Evolutionary conservation across 1,140 invertebrate genomes (phyloP).

Genomic region (Bombyx mori): DNA sequence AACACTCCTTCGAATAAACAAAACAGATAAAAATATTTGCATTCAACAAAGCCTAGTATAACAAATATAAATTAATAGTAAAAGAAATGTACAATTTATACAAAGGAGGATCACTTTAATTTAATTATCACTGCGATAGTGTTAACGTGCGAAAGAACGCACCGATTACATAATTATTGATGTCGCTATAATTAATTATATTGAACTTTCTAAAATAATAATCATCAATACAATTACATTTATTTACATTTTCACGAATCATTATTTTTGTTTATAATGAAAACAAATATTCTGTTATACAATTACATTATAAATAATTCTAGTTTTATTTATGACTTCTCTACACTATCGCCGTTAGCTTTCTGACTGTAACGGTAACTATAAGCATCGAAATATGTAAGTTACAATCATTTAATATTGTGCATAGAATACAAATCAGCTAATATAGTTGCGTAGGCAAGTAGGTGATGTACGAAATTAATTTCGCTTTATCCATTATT

Average conservation of each 20-base stretch:
- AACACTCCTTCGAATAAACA: slow-evolving; percentile 66
- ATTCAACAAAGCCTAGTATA: slow-evolving; percentile 69
- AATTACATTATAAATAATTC: slow-evolving; percentile 8
- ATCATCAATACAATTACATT: neutral
- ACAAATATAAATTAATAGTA: slow-evolving; percentile 71
- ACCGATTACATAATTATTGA: slow-evolving; percentile 50
- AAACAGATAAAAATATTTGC: slow-evolving; percentile 70
- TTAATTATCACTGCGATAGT: slow-evolving; percentile 51
- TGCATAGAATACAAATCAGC: slow-evolving; percentile 49
- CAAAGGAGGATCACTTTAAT: slow-evolving; percentile 54
- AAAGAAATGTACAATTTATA: slow-evolving; percentile 68
- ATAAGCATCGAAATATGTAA: slow-evolving; percentile 27
- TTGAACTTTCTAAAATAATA: slow-evolving; percentile 10
- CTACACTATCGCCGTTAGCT: slow-evolving; percentile 23
- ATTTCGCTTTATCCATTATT: slow-evolving; percentile 9
- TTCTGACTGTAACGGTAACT: slow-evolving; percentile 48
- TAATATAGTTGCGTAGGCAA: slow-evolving; percentile 52
- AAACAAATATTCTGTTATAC: slow-evolving; percentile 7
- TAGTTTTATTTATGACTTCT: slow-evolving; percentile 14
- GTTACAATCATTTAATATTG: slow-evolving; percentile 34
- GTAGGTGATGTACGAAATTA: slow-evolving; percentile 47
- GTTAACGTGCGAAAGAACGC: slow-evolving; percentile 14
- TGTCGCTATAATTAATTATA: slow-evolving; percentile 51
- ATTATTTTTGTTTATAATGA: neutral
- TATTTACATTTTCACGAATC: slow-evolving; percentile 1